Evolutionary conservation across 2,888 invertebrate genomes (phyloP).

Genomic region (Tupiocoris notatus): DNA sequence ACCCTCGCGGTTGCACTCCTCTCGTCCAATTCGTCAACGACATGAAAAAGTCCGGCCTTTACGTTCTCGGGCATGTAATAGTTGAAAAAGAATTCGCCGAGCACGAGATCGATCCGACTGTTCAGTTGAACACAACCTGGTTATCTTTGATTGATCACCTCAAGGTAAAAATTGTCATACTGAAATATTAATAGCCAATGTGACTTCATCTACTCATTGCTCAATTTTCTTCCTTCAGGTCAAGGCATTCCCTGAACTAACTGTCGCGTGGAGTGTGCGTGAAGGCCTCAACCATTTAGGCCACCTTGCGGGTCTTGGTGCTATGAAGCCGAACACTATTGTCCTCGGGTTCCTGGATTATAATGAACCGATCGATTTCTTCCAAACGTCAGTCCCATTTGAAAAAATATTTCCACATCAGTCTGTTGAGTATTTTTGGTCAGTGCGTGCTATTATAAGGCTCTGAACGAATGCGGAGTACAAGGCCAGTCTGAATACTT

Average conservation of each 20-base stretch:
- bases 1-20: constrained; percentile 85
- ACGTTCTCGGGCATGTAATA: constrained; percentile 83
- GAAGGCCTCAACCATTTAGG: constrained; percentile 91
- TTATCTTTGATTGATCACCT: constrained; percentile 90
- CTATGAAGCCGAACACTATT: constrained; percentile 99
- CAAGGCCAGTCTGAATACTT: neutral
- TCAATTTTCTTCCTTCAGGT: constrained; percentile 59
- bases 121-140: constrained; percentile 84
- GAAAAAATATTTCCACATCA: too few species aligned
- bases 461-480: too few species aligned
- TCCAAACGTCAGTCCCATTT: constrained; percentile 62
- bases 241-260: constrained; percentile 95
- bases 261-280: constrained; percentile 78
- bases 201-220: neutral
- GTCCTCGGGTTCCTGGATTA: constrained; percentile 90
- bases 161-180: constrained; percentile 61
- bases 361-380: constrained; percentile 72
- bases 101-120: constrained; percentile 65
- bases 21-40: constrained; percentile 97
- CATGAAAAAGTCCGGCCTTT: constrained; percentile 90
- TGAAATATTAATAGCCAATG: neutral
- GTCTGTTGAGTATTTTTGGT: too few species aligned
- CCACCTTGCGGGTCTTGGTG: constrained; percentile 90
- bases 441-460: too few species aligned
- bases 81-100: constrained; percentile 60